These are phyloP conservation scores for Cheilosia soror DNA, from an alignment of 2,888 invertebrate species.

Conservation along the genomic window DNA sequence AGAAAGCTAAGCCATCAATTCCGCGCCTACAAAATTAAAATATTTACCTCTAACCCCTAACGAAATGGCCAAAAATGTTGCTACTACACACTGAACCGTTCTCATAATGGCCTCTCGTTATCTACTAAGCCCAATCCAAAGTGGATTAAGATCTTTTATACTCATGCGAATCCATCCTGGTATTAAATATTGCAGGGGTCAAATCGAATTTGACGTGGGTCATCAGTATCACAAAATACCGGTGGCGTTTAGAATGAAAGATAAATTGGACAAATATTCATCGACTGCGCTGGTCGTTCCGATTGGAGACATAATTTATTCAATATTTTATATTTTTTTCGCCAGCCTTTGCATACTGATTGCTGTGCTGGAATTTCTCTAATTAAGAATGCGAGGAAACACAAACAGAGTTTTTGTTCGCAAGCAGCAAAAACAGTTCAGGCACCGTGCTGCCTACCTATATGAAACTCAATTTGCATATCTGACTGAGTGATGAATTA, in stretches of 20 bases:
- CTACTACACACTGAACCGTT: not conserved
- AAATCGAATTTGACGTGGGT: constrained; percentile 21
- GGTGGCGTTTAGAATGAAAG: constrained; percentile 6
- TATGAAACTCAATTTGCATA: constrained; percentile 70
- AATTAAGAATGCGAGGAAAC: constrained; percentile 60
- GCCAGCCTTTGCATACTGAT: constrained; percentile 54
- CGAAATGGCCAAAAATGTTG: constrained; percentile 27
- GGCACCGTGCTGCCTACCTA: constrained; percentile 12
- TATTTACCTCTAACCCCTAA: constrained; percentile 51
- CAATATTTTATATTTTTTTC: constrained; percentile 41
- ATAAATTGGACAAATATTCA: constrained; percentile 19
- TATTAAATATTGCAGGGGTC: constrained; percentile 12
- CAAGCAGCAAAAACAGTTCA: constrained; percentile 52
- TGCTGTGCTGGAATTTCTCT: constrained; percentile 58
- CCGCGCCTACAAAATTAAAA: not conserved
- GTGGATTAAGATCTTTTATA: constrained; percentile 37
- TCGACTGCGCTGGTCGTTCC: constrained; percentile 18
- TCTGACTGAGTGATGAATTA: constrained; percentile 66
- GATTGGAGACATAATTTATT: constrained; percentile 61
- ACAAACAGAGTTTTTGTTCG: constrained; percentile 35
- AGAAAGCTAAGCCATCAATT: too few relatives aligned
- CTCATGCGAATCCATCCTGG: not conserved
- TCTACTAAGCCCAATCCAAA: constrained; percentile 23
- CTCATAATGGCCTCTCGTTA: constrained; percentile 25
- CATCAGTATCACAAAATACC: constrained; percentile 17